Evolutionary conservation across 2,888 invertebrate species (phyloP).

Genomic region (Ectemnius cavifrons): DNA sequence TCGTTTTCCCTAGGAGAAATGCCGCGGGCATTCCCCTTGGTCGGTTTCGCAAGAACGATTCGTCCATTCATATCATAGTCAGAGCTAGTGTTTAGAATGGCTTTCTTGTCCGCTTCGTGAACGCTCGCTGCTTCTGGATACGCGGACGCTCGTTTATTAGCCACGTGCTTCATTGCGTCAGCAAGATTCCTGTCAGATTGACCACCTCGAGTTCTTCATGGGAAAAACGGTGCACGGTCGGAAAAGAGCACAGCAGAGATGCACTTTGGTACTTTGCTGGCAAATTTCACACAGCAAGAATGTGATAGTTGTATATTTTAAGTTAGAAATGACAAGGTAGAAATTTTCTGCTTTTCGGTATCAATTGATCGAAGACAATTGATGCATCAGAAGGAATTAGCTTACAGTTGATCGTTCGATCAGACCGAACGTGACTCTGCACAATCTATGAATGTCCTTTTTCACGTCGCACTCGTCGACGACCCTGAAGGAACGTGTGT

Average conservation of each 20-base stretch:
- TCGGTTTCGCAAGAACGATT: constrained; percentile 44
- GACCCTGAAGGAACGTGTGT: constrained; percentile 42
- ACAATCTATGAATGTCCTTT: constrained; percentile 21
- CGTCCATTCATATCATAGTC: constrained; percentile 38
- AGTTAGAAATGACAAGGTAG: neutral
- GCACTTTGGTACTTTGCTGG: too few relatives aligned
- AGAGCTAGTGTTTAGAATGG: neutral
- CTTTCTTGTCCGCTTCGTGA: neutral
- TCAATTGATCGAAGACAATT: neutral
- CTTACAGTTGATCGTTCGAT: neutral
- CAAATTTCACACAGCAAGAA: neutral
- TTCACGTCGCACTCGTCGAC: constrained; percentile 29
- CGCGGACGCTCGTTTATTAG: constrained; percentile 9
- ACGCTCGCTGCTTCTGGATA: constrained; percentile 19
- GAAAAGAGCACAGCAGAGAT: neutral
- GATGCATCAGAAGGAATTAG: neutral
- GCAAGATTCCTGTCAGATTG: constrained; percentile 28
- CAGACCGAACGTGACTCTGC: constrained; percentile 33
- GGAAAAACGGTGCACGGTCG: neutral
- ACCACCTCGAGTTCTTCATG: constrained; percentile 14
- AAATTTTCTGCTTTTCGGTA: too few relatives aligned
- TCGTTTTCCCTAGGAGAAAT: too few relatives aligned
- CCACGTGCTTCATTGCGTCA: constrained; percentile 21
- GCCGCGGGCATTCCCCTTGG: too few relatives aligned
- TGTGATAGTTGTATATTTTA: neutral